Base-by-base conservation (phyloP, 1,140 invertebrate genomes). In the Pseudomyrmex cubaensis region DNA sequence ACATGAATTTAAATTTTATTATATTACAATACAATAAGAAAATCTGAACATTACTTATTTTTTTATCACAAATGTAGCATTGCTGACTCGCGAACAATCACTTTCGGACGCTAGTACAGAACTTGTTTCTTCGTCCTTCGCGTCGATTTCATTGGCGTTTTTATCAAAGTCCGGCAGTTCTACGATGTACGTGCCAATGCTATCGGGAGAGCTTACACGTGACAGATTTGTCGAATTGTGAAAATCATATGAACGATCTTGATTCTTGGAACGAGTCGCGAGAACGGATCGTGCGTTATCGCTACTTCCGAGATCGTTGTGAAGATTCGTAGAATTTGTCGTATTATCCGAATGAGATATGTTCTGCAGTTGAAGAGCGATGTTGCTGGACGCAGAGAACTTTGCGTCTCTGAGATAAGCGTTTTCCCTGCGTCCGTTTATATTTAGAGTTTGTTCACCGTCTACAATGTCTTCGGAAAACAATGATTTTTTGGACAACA, bases 31-130 rank as follows among this genome's bases (percentile, higher is more conserved):
- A 35, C 5, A 35, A 35, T 35, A 35, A 35, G 0, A 35, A 35
- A 35, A 35, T 7, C 35, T 35, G 35, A 35, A 35, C 5, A 35
- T 35, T 35, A 35, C 7, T 35, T 7, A 35, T 35, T 90, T 92
- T 66, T 93, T 91, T 66, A 94, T 89, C n/a, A 90, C 86, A 83
- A 94, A 94, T 20, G 93, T 93, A 2, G 89, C 90, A 63, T 92
- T 92, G 50, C 93, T 94, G 7, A 74, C 85, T 9, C 87, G 50
- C 1, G 93, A 93, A 64, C 73, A 89, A 2, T 74, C 83, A 50
- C 87, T 90, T n/a, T 50, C 86, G 61, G 54, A 78, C 48, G 52
- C 69, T 64, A 25, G 54, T 61, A 17, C 63, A 8, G 22, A 59
- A 44, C 84, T 62, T 0, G 83, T 57, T 7, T 90, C 85, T 0